These are phyloP conservation scores for Orestias chungarensis DNA, from an alignment of 2,797 vertebrate genomes.

Conservation along the genomic window DNA sequence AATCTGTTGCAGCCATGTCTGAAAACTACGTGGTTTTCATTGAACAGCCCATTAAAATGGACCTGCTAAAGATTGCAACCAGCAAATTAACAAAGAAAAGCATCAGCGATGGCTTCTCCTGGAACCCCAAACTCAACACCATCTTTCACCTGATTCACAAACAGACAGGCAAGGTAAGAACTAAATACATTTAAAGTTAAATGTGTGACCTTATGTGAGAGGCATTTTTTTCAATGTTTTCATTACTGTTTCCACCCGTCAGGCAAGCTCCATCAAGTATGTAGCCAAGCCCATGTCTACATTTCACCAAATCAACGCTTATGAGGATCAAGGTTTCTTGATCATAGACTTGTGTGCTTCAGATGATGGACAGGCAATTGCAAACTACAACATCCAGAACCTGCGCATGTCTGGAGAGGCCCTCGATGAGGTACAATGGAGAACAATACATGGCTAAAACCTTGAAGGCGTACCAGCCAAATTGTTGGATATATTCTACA, in stretches of 20 bases:
- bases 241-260: constrained; percentile 10
- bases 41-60: constrained; percentile 90
- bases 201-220: too few species aligned
- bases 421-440: constrained; percentile 72
- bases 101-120: constrained; percentile 80
- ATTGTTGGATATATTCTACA: neutral
- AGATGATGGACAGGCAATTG: constrained; percentile 81
- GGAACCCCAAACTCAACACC: constrained; percentile 85
- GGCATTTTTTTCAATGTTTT: neutral
- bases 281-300: constrained; percentile 75
- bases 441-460: neutral
- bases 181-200: neutral
- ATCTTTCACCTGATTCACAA: constrained; percentile 89
- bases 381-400: constrained; percentile 84
- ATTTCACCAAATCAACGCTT: constrained; percentile 93
- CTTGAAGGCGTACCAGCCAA: neutral
- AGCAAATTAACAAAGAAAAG: constrained; percentile 79
- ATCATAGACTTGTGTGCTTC: constrained; percentile 88
- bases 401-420: constrained; percentile 83
- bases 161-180: constrained; percentile 83
- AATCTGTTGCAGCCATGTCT: constrained; percentile 83
- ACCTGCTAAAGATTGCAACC: constrained; percentile 83
- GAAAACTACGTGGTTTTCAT: constrained; percentile 91
- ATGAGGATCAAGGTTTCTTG: constrained; percentile 85
- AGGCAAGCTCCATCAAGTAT: constrained; percentile 82